phyloP scores from a whole-genome alignment of 2,797 vertebrate genomes.

The Sebastes matsubarae region DNA sequence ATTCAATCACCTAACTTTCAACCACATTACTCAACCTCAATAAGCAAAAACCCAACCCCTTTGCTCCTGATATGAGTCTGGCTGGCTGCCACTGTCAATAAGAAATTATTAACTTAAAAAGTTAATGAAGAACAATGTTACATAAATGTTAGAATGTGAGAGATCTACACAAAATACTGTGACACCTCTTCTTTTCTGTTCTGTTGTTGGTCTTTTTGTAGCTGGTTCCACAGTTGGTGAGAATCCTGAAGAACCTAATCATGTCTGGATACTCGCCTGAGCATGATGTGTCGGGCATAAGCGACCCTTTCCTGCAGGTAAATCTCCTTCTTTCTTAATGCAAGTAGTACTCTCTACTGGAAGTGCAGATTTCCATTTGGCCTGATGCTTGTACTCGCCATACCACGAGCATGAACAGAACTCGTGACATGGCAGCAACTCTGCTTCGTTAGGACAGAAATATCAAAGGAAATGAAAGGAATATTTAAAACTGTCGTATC shows the following conservation, averaged over 20 bases:
- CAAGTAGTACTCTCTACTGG: no score
- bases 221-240: constrained; percentile 99
- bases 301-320: constrained; percentile 99
- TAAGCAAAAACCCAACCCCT: background rate
- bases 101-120: background rate
- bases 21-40: background rate
- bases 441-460: background rate
- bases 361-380: background rate
- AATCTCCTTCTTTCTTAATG: constrained; percentile 23
- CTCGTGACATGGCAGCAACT: background rate
- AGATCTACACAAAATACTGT: constrained; percentile 42
- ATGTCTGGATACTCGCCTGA: constrained; percentile 99
- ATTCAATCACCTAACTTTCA: background rate
- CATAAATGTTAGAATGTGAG: background rate
- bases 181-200: constrained; percentile 49
- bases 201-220: constrained; percentile 76
- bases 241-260: constrained; percentile 99
- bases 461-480: background rate
- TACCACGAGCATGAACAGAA: background rate
- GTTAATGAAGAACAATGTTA: background rate
- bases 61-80: constrained; percentile 26
- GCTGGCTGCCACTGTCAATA: constrained; percentile 2
- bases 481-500: background rate
- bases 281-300: constrained; percentile 99
- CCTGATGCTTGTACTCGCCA: background rate